Conservation (phyloP, 2,113 vertebrate genomes). For the Lepisosteus osseus region DNA sequence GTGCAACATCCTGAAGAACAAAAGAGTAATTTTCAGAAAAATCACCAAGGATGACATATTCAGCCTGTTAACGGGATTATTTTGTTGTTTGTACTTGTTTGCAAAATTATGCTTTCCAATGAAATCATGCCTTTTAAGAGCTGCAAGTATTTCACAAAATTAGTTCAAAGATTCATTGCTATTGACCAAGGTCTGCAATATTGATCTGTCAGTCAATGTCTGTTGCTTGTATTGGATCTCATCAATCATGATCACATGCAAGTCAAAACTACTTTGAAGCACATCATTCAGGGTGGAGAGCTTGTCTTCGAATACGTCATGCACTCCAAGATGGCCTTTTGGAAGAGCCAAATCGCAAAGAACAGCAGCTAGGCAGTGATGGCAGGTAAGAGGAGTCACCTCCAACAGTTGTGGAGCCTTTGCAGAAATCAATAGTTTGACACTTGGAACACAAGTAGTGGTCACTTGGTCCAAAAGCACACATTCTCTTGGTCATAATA, state of each 20-base stretch:
- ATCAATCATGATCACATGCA: background rate
- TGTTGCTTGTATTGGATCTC: background rate
- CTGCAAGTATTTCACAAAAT: no score
- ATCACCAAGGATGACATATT: conserved; percentile 1
- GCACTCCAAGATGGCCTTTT: background rate
- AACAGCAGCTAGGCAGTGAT: background rate
- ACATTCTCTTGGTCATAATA: background rate
- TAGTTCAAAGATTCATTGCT: background rate
- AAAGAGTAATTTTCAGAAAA: background rate
- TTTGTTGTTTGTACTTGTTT: no score
- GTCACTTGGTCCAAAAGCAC: background rate
- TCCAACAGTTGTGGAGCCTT: background rate
- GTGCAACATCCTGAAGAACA: background rate
- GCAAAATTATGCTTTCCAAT: background rate
- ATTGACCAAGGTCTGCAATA: background rate
- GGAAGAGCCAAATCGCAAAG: background rate
- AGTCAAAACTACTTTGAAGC: background rate
- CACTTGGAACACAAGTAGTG: background rate
- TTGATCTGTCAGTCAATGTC: background rate
- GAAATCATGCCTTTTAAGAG: no score
- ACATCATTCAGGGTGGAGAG: background rate
- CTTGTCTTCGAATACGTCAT: background rate
- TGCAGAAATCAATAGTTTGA: background rate
- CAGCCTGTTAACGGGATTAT: no score
- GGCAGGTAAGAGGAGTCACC: background rate